Evolutionary conservation across 2,113 vertebrate species (phyloP).

Genomic region (Tragelaphus scriptus): DNA sequence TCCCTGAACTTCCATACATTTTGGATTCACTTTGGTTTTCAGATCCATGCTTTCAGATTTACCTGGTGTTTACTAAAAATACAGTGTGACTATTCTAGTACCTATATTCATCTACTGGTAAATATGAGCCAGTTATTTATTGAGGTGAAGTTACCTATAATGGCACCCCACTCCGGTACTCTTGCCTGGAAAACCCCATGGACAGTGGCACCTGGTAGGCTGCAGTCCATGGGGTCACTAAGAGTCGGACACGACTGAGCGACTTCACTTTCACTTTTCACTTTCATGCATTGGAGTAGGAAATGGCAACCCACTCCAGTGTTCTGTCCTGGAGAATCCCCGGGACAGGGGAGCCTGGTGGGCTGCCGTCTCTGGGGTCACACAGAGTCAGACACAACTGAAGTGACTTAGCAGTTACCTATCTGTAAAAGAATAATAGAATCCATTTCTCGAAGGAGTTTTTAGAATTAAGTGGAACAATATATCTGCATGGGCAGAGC

Average conservation of each 20-base stretch:
- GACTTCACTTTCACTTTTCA: too few species aligned
- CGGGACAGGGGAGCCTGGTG: too few species aligned
- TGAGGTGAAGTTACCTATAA: neutral
- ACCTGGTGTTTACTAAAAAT: neutral
- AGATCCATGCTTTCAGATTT: neutral
- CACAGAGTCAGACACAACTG: too few species aligned
- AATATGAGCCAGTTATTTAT: neutral
- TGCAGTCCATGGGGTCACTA: too few species aligned
- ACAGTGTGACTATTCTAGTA: neutral
- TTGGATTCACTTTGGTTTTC: neutral
- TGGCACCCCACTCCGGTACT: too few species aligned
- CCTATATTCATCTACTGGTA: neutral
- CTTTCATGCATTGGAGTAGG: too few species aligned
- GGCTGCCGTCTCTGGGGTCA: too few species aligned
- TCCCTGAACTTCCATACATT: neutral
- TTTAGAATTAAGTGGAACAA: neutral
- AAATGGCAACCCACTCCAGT: too few species aligned
- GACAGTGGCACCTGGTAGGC: too few species aligned
- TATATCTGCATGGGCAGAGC: neutral
- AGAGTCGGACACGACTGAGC: too few species aligned
- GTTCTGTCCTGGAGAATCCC: too few species aligned
- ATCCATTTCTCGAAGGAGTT: neutral
- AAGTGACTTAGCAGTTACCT: neutral
- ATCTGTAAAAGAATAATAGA: neutral
- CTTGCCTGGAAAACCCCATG: too few species aligned